A percentile compares a stretch with the other conserved stretches of the same genome.
phyloP scores from a whole-genome alignment of 2,888 invertebrate species.

The Amphipoea oculea region DNA sequence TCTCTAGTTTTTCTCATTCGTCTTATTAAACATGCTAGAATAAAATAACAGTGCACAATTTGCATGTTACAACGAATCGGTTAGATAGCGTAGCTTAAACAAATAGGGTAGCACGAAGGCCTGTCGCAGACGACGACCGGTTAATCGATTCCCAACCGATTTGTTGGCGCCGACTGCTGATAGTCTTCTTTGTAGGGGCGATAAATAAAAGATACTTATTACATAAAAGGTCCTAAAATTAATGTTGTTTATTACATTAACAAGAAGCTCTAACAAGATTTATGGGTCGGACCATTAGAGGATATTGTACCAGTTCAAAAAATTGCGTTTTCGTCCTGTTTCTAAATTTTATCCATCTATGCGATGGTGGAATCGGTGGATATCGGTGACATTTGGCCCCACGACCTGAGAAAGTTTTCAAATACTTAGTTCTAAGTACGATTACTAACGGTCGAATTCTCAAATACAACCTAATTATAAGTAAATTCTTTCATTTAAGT shows the following conservation, averaged over 20 bases:
- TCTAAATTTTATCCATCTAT: background rate
- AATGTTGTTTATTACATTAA: constrained; percentile 19
- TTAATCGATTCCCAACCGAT: constrained; percentile 32
- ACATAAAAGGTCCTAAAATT: constrained; percentile 30
- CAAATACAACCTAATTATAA: background rate
- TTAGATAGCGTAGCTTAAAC: constrained; percentile 9
- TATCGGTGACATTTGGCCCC: background rate
- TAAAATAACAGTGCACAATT: constrained; percentile 37
- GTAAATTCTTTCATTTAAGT: background rate
- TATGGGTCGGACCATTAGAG: background rate
- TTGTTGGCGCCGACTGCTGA: constrained; percentile 30
- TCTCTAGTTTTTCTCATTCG: constrained; percentile 12
- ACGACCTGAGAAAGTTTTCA: background rate
- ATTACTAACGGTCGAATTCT: background rate
- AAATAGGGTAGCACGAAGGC: constrained; percentile 30
- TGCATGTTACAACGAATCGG: constrained; percentile 54
- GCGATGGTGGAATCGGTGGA: background rate
- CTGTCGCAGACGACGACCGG: constrained; percentile 10
- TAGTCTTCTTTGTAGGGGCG: constrained; percentile 13
- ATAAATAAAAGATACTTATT: constrained; percentile 12
- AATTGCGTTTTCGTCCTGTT: constrained; percentile 3
- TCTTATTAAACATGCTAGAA: constrained; percentile 32
- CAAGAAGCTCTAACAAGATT: constrained; percentile 4
- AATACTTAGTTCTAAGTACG: background rate
- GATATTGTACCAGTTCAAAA: background rate